Evolutionary conservation across 2,797 vertebrate genomes (phyloP).

Genomic region (Acrossocheilus fasciatus): DNA sequence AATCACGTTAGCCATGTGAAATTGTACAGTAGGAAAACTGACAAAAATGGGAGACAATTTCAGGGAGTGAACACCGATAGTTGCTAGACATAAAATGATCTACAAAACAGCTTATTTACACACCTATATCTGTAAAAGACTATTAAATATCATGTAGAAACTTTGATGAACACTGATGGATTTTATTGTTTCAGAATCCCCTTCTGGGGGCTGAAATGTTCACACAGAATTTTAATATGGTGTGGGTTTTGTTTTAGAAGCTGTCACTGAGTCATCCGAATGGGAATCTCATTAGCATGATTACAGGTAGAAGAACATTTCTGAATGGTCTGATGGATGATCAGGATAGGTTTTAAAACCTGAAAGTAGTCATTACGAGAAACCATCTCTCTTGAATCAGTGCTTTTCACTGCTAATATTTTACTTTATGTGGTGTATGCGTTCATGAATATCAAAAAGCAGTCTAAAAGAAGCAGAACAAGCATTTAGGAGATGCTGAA

Average conservation of each 20-base stretch:
- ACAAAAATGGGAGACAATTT: neutral
- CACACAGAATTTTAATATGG: no score
- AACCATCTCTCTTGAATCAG: neutral
- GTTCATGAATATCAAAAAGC: neutral
- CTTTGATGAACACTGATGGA: neutral
- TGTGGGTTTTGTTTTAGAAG: neutral
- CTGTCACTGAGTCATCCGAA: neutral
- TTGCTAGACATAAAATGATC: neutral
- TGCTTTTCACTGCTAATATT: neutral
- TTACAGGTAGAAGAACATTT: conserved; percentile 4
- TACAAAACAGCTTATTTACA: neutral
- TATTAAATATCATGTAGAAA: neutral
- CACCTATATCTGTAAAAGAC: neutral
- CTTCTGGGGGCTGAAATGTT: neutral
- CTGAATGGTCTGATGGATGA: neutral
- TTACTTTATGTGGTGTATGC: neutral
- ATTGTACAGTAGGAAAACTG: conserved; percentile 6
- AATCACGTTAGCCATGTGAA: neutral
- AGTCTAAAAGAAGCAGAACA: conserved; percentile 5
- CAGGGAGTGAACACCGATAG: neutral
- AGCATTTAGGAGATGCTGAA: neutral
- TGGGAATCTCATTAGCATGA: conserved; percentile 2
- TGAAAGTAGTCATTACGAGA: neutral
- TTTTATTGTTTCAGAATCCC: neutral
- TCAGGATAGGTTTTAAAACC: conserved; percentile 5